These are phyloP conservation scores for Cynopterus brachyotis DNA, from an alignment of 2,113 vertebrate genomes.

Conservation along the genomic window DNA sequence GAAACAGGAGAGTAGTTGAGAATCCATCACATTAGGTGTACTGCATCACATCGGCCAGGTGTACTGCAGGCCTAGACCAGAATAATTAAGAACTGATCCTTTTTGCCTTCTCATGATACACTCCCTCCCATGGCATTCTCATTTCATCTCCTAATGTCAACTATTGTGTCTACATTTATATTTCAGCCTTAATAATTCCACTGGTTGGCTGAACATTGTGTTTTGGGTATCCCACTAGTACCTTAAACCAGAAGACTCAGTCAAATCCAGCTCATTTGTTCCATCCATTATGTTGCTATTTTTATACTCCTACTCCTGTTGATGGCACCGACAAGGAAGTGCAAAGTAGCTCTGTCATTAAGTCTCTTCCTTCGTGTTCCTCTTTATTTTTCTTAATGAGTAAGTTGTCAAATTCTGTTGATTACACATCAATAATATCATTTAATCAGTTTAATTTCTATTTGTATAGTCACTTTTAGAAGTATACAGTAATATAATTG, in stretches of 20 bases:
- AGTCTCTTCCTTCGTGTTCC: not conserved
- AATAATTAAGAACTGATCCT: not conserved
- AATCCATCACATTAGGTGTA: not conserved
- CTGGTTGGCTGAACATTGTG: not conserved
- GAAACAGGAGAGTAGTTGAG: not conserved
- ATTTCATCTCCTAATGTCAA: not conserved
- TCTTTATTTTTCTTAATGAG: not conserved
- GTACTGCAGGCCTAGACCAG: not conserved
- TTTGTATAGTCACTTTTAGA: constrained; percentile 10
- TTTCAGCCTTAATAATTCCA: not conserved
- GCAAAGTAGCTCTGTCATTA: not conserved
- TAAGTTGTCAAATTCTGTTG: not conserved
- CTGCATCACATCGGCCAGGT: not conserved
- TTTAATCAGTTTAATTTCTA: constrained; percentile 1
- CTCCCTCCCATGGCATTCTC: not conserved
- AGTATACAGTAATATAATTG: not conserved
- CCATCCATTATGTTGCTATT: not conserved
- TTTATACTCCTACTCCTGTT: not conserved
- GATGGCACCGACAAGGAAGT: not conserved
- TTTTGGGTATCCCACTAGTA: not conserved
- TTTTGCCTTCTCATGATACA: not conserved
- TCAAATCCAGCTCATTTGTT: not conserved
- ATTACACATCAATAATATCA: not conserved
- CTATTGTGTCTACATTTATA: not conserved
- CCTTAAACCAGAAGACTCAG: not conserved